These are phyloP conservation scores for Chlorops oryzae DNA, from an alignment of 1,140 invertebrate species.

Conservation along the genomic window DNA sequence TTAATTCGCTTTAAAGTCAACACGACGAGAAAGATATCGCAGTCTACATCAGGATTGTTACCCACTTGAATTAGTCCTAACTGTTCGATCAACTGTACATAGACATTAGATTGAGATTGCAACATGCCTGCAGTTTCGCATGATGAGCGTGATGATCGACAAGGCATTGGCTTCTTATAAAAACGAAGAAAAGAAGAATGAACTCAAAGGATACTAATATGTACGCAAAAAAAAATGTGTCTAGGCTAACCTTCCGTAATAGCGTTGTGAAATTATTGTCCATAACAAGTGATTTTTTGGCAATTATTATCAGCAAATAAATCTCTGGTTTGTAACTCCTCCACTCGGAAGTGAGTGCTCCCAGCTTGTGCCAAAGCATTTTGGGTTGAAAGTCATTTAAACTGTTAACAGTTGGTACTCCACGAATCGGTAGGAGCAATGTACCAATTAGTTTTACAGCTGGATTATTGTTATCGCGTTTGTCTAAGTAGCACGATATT, in stretches of 20 bases:
- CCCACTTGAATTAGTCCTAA: constrained; percentile 38
- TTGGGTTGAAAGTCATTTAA: constrained; percentile 19
- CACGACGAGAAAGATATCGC: constrained; percentile 36
- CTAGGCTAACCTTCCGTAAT: too few species aligned
- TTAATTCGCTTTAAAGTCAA: constrained; percentile 33
- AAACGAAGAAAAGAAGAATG: neutral
- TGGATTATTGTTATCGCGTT: neutral
- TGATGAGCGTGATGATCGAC: constrained; percentile 6
- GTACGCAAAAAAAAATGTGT: too few species aligned
- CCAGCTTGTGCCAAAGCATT: constrained; percentile 38
- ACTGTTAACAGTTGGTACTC: constrained; percentile 22
- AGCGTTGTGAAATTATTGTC: too few species aligned
- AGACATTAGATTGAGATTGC: constrained; percentile 39
- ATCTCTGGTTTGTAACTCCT: constrained; percentile 35
- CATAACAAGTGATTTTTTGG: constrained; percentile 30
- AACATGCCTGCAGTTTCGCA: constrained; percentile 36
- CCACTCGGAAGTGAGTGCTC: constrained; percentile 26
- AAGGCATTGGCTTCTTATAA: neutral
- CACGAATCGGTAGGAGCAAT: constrained; percentile 31
- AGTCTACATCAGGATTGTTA: constrained; percentile 36
- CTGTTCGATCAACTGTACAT: constrained; percentile 36
- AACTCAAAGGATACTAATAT: too few species aligned
- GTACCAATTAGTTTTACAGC: constrained; percentile 24
- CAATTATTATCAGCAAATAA: constrained; percentile 29
- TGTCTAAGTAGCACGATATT: constrained; percentile 24